Evolutionary conservation across 2,888 invertebrate genomes (phyloP).

Genomic region (Abrostola triplasia): DNA sequence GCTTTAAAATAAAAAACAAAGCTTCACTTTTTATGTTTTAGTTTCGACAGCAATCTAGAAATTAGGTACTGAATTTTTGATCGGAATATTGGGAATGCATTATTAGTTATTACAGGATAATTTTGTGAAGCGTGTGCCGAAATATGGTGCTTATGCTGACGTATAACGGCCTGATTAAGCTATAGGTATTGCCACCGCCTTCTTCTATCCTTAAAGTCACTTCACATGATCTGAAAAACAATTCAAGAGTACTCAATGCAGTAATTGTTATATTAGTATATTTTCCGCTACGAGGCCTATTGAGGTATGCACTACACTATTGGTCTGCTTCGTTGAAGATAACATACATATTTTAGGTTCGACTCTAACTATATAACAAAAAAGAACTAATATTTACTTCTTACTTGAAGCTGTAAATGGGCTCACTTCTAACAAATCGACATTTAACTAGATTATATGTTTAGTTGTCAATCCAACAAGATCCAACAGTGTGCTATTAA

Average conservation of each 20-base stretch:
- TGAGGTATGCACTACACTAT: neutral
- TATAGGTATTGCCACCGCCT: constrained; percentile 3
- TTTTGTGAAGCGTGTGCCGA: constrained; percentile 14
- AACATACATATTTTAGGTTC: too few species aligned
- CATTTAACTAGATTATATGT: neutral
- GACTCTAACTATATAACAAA: too few species aligned
- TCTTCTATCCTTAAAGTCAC: neutral
- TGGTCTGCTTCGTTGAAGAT: too few species aligned
- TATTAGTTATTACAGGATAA: neutral
- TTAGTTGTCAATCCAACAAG: neutral
- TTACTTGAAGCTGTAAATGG: too few species aligned
- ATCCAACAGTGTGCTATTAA: neutral
- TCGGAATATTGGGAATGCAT: constrained; percentile 18
- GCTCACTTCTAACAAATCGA: too few species aligned
- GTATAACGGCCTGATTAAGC: constrained; percentile 15
- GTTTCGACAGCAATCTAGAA: neutral
- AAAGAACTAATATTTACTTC: too few species aligned
- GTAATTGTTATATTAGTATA: too few species aligned
- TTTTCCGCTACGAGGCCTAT: neutral
- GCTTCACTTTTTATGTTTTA: neutral
- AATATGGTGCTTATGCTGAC: constrained; percentile 16
- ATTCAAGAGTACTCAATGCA: too few species aligned
- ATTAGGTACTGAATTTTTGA: neutral
- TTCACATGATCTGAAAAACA: constrained; percentile 1
- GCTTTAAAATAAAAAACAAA: neutral